These are phyloP conservation scores for Rhynchonycteris naso DNA, from an alignment of 2,797 vertebrate species.

Conservation along the genomic window DNA sequence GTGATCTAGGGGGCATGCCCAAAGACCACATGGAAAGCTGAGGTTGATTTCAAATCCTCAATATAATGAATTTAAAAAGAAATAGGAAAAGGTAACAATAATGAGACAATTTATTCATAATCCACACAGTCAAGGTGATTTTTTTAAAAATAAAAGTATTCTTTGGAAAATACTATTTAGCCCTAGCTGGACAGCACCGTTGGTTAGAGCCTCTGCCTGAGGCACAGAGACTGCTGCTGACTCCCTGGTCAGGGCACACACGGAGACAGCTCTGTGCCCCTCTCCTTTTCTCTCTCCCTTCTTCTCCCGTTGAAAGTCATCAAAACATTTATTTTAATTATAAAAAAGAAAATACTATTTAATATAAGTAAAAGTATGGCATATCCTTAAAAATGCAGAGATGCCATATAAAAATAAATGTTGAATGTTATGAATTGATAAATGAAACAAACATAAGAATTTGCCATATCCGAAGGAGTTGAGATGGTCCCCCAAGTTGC, in stretches of 20 bases:
- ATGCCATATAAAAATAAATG: background rate
- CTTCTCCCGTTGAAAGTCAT: no score
- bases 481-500: background rate
- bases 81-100: background rate
- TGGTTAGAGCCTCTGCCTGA: no score
- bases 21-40: background rate
- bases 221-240: no score
- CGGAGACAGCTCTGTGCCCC: no score
- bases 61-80: constrained; percentile 23
- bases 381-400: background rate
- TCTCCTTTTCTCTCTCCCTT: no score
- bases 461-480: background rate
- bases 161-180: background rate
- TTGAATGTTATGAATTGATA: background rate
- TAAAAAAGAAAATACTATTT: background rate
- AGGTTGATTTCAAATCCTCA: background rate
- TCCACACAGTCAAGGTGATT: background rate
- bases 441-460: background rate
- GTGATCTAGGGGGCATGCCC: background rate
- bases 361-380: constrained; percentile 9
- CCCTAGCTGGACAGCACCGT: no score
- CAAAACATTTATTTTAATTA: no score
- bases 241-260: no score
- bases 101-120: constrained; percentile 9
- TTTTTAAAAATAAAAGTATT: background rate